These are phyloP conservation scores for Tokudaia tokunoshimensis DNA, from an alignment of 2,797 vertebrate genomes.

Conservation along the genomic window DNA sequence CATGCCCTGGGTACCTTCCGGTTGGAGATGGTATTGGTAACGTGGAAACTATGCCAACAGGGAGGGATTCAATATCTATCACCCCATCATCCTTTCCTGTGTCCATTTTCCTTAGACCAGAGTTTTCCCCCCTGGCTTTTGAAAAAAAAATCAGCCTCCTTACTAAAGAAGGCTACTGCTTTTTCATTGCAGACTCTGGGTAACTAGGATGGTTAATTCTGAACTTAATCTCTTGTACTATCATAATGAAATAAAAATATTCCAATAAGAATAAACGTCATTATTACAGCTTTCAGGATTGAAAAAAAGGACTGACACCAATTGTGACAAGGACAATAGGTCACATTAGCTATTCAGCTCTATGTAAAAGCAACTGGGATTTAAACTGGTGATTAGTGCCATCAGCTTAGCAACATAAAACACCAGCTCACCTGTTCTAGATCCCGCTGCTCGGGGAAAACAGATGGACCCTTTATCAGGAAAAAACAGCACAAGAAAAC, in stretches of 20 bases:
- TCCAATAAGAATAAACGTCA: neutral
- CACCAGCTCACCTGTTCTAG: neutral
- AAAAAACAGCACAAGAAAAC: slow-evolving; percentile 33
- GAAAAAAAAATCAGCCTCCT: slow-evolving; percentile 29
- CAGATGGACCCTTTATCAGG: neutral
- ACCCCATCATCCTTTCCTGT: neutral
- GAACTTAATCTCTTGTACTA: neutral
- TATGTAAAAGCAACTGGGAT: neutral
- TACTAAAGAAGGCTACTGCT: neutral
- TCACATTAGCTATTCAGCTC: neutral
- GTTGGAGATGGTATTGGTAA: neutral
- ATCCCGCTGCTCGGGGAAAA: neutral
- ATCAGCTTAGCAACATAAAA: neutral
- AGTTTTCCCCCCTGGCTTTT: neutral
- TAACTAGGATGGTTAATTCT: neutral
- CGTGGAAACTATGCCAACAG: neutral
- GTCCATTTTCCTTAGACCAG: neutral
- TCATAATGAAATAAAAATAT: neutral
- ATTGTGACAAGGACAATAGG: neutral
- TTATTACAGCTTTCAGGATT: neutral
- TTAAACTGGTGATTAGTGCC: slow-evolving; percentile 9
- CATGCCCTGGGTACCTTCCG: neutral
- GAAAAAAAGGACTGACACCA: neutral
- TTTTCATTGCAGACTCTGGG: neutral
- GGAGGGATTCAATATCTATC: neutral